Conservation (phyloP, 2,797 vertebrate species). For the Aplochiton taeniatus region DNA sequence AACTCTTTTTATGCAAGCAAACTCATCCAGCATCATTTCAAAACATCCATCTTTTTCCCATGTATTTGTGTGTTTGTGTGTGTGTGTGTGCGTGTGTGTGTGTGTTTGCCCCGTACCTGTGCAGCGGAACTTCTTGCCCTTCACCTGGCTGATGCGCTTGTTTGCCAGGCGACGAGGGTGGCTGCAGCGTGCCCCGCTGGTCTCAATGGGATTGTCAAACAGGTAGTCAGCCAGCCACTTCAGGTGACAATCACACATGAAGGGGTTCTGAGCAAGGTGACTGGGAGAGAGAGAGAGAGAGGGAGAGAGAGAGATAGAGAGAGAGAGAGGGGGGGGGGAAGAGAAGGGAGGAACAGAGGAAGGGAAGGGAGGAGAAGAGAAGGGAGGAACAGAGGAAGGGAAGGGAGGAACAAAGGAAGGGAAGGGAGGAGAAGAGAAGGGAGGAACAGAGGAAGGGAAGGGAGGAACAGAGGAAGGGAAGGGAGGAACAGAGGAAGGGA, state of each 20-base stretch:
- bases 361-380: neutral
- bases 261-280: slow-evolving; percentile 99
- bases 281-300: slow-evolving; percentile 62
- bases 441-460: too few relatives aligned
- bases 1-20: too few relatives aligned
- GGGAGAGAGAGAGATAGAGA: neutral
- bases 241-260: slow-evolving; percentile 99
- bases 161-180: slow-evolving; percentile 94
- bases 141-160: slow-evolving; percentile 99
- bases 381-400: neutral
- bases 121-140: slow-evolving; percentile 99
- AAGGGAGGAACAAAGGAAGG: too few relatives aligned
- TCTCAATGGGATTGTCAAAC: slow-evolving; percentile 99
- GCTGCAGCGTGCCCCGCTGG: slow-evolving; percentile 97
- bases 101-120: slow-evolving; percentile 82
- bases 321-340: neutral
- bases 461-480: neutral
- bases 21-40: too few relatives aligned
- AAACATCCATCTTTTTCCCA: too few relatives aligned
- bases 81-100: neutral
- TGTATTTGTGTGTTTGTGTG: neutral
- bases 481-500: neutral
- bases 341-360: neutral
- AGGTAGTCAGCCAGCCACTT: slow-evolving; percentile 99
- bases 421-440: too few relatives aligned